phyloP scores from a whole-genome alignment of 2,797 vertebrate genomes.

The Tenualosa thibaudeaui region DNA sequence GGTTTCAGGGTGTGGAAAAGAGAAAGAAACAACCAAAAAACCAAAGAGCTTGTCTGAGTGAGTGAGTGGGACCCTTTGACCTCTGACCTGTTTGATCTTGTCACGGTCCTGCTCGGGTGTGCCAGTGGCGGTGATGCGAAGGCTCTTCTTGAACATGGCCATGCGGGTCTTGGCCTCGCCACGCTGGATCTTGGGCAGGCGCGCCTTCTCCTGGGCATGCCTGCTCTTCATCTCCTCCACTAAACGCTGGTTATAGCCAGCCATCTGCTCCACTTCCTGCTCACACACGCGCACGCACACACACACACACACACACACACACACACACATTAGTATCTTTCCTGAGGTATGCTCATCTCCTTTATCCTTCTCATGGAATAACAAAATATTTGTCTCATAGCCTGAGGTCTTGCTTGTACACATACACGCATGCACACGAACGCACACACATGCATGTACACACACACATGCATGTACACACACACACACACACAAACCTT shows the following conservation, averaged over 20 bases:
- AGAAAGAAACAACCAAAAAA: neutral
- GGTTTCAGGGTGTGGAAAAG: neutral
- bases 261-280: constrained; percentile 99
- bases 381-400: neutral
- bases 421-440: constrained; percentile 22
- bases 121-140: constrained; percentile 88
- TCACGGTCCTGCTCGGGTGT: constrained; percentile 95
- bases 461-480: neutral
- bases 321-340: constrained; percentile 59
- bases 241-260: constrained; percentile 93
- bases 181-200: constrained; percentile 96
- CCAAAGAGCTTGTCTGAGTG: neutral
- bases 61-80: neutral
- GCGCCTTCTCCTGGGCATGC: constrained; percentile 90
- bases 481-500: constrained; percentile 72
- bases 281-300: constrained; percentile 11
- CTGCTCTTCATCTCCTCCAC: constrained; percentile 94
- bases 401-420: constrained; percentile 71
- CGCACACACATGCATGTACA: constrained; percentile 70
- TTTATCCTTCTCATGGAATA: neutral
- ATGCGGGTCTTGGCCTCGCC: constrained; percentile 98
- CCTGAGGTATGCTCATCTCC: neutral
- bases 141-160: constrained; percentile 99
- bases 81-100: constrained; percentile 90
- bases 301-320: neutral